Base-by-base conservation (phyloP, 2,113 vertebrate species). In the Hypanus sabinus region DNA sequence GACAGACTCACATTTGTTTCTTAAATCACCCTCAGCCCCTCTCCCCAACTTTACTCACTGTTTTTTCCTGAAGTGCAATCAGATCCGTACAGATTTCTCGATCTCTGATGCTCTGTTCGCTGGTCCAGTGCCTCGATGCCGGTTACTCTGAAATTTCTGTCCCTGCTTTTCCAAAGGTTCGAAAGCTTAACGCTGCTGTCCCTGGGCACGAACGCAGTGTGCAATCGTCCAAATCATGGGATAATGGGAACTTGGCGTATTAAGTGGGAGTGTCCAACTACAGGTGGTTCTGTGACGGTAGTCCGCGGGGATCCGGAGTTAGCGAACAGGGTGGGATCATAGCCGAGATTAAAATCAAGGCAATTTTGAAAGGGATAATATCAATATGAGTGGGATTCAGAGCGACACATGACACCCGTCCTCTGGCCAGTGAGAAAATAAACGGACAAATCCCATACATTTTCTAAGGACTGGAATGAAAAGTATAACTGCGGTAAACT, bases 251-350 rank as follows among this genome's bases (percentile, higher is more conserved):
- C 85, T 87, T 65, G 22, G 83, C 46, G 60, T 33, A 33, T 60
- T 14, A 68, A 46, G 2, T 68, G 60, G 85, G 85, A 65, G 85
- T 68, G 85, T 68, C n/a, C 85, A 65, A 11, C 14, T 33, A 20
- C 60, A 90, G 85, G 85, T 90, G 85, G 60, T 16, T 90, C 60
- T n/a, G 60, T 88, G 85, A 88, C 85, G 85, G 27, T 18, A 88
- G 24, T 65, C 85, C 60, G 33, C 30, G 27, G 60, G n/a, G 30
- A 88, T 33, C 85, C 30, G 27, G 85, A n/a, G 60, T 30, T 18
- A 57, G 9, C 24, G 27, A 88, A 65, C 30, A 16, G 14, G 30
- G 60, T 20, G 60, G 60, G 30, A 65, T 9, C 33, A n/a, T 18
- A 33, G 60, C 6, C 2, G 46, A 46, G 46, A 46, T 46, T 60